Base-by-base conservation (phyloP, 2,888 invertebrate species). In the Tachina fera region DNA sequence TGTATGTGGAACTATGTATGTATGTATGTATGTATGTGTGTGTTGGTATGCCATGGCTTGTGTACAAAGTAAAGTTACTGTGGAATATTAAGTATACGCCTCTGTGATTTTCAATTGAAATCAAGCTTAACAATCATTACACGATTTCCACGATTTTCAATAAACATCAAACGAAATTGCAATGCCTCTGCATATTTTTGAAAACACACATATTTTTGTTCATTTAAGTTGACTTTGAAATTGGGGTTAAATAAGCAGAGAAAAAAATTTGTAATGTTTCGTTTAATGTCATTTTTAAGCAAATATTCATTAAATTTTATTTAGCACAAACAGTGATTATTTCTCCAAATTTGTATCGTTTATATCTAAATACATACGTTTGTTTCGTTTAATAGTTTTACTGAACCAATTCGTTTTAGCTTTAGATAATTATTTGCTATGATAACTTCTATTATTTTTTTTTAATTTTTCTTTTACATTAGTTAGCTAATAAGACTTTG, bases 141-240 rank as follows among this genome's bases (percentile, higher is more conserved):
- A 43, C 5, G 51, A 60, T 39, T 70, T 41, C n/a, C 19, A 53
- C 31, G 2, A 31, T 19, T 13, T 19, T 41, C 47, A 63, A 58
- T 61, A 45, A 16, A 43, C 41, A 58, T 53, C 22, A 39, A 63
- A 47, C 6, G 47, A 47, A 58, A 70, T 67, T 75, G 49, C 67
- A 60, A 6, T 76, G 65, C 39, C 41, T 31, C 31, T 47, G 70
- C 78, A 86, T 61, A 63, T 47, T 74, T 87, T 60, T 45, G 53
- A n/a, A n/a, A n/a, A 4, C 86, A 51, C 39, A 61, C 87, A 49
- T 86, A 75, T 85, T 79, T 63, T 74, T 68, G 78, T 76, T 68
- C 1, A n/a, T 65, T 71, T 45, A 16, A 58, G 56, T 58, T 72
- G 65, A 58, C 71, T 51, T 77, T 65, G 51, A 58, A 60, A 65